Evolutionary conservation across 2,888 invertebrate species (phyloP).

Genomic region (Brachyptera risi): DNA sequence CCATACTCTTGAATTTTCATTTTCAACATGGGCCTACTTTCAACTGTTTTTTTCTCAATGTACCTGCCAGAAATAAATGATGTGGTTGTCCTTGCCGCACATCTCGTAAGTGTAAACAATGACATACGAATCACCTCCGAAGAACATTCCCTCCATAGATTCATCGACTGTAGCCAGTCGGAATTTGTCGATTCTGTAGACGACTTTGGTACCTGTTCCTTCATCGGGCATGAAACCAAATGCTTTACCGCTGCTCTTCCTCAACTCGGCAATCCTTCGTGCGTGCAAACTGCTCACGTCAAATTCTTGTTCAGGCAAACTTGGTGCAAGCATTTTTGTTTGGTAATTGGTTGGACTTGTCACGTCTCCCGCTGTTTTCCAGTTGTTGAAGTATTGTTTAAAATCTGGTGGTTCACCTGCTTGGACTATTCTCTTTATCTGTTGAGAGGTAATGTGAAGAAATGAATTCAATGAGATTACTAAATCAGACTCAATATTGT

Average conservation of each 20-base stretch:
- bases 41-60: not conserved
- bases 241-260: conserved; percentile 57
- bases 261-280: conserved; percentile 40
- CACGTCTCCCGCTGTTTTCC: conserved; percentile 63
- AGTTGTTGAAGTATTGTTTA: conserved; percentile 81
- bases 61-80: conserved; percentile 68
- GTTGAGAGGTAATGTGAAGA: conserved; percentile 24
- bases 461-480: too few relatives aligned
- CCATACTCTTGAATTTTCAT: not conserved
- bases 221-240: conserved; percentile 70
- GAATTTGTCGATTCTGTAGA: conserved; percentile 53
- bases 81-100: conserved; percentile 50
- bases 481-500: too few relatives aligned
- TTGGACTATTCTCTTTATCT: conserved; percentile 71
- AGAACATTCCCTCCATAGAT: conserved; percentile 52
- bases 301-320: conserved; percentile 25
- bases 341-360: conserved; percentile 41
- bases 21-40: not conserved
- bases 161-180: conserved; percentile 47
- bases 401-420: conserved; percentile 81
- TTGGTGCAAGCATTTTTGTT: conserved; percentile 39
- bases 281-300: conserved; percentile 41
- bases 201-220: conserved; percentile 55
- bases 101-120: conserved; percentile 61
- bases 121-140: conserved; percentile 63